Evolutionary conservation across 2,113 vertebrate species (phyloP).

Genomic region (Lipophrys pholis): DNA sequence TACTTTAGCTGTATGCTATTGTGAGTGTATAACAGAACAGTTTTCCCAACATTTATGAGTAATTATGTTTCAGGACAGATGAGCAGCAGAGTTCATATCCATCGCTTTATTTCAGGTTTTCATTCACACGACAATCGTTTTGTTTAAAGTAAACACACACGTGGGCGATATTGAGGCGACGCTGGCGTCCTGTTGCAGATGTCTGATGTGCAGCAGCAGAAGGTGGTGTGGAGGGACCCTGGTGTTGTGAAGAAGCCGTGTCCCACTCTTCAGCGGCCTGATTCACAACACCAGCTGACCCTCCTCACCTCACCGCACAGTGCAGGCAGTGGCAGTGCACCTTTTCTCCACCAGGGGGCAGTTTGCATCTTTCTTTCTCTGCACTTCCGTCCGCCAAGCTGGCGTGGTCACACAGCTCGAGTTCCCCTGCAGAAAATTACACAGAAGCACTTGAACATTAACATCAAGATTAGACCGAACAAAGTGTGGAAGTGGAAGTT

Average conservation of each 20-base stretch:
- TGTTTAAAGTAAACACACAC: no score
- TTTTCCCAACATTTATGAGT: no score
- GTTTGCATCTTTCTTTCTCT: not conserved
- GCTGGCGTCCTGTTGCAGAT: not conserved
- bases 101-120: no score
- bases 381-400: not conserved
- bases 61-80: no score
- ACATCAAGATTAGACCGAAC: no score
- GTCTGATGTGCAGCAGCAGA: constrained; percentile 61
- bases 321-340: constrained; percentile 4
- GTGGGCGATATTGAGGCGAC: no score
- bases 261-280: constrained; percentile 91
- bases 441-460: constrained; percentile 10
- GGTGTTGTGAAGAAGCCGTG: constrained; percentile 99
- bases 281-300: constrained; percentile 99
- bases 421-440: constrained; percentile 36
- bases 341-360: constrained; percentile 40
- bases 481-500: not conserved
- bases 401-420: not conserved
- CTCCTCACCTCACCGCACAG: constrained; percentile 81
- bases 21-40: no score
- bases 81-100: no score
- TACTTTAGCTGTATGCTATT: no score
- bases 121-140: no score
- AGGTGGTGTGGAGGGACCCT: constrained; percentile 88